phyloP scores from a whole-genome alignment of 92 coral and sea anemone genomes.

The Heliopora coerulea region DNA sequence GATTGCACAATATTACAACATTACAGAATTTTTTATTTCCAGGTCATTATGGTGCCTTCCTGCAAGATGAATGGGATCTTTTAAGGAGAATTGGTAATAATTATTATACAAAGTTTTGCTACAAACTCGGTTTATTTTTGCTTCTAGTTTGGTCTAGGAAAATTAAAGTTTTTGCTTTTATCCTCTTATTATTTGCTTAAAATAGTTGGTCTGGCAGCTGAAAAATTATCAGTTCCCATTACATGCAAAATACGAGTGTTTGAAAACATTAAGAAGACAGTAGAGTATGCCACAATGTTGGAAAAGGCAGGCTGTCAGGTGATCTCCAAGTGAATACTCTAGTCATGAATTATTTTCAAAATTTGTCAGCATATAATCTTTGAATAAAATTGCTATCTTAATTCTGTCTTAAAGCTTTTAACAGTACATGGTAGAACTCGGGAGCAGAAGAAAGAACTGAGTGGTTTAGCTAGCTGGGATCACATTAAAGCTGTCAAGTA shows the following conservation, averaged over 20 bases:
- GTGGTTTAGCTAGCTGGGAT: slow-evolving; percentile 97
- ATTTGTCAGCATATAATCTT: too few species aligned
- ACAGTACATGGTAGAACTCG: slow-evolving; percentile 97
- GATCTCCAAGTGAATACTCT: not conserved
- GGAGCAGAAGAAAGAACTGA: slow-evolving; percentile 77
- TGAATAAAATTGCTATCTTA: not conserved
- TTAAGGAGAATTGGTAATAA: slow-evolving; percentile 72
- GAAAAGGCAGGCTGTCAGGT: slow-evolving; percentile 98
- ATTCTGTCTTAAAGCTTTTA: slow-evolving; percentile 55
- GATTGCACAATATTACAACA: not conserved
- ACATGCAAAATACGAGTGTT: slow-evolving; percentile 97
- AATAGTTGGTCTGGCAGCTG: slow-evolving; percentile 74
- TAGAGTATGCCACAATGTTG: slow-evolving; percentile 89
- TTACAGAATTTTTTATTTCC: not conserved
- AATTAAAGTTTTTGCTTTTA: too few species aligned
- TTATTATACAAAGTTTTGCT: not conserved
- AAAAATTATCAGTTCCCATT: slow-evolving; percentile 76
- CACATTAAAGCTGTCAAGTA: slow-evolving; percentile 89
- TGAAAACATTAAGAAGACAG: slow-evolving; percentile 78
- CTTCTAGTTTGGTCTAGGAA: too few species aligned
- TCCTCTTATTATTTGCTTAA: slow-evolving; percentile 2
- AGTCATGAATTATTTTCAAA: not conserved
- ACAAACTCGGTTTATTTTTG: not conserved
- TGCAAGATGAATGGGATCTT: slow-evolving; percentile 96
- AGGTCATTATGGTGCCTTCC: slow-evolving; percentile 98